phyloP scores from a whole-genome alignment of 2,113 vertebrate genomes.

The Hemibagrus wyckioides region DNA sequence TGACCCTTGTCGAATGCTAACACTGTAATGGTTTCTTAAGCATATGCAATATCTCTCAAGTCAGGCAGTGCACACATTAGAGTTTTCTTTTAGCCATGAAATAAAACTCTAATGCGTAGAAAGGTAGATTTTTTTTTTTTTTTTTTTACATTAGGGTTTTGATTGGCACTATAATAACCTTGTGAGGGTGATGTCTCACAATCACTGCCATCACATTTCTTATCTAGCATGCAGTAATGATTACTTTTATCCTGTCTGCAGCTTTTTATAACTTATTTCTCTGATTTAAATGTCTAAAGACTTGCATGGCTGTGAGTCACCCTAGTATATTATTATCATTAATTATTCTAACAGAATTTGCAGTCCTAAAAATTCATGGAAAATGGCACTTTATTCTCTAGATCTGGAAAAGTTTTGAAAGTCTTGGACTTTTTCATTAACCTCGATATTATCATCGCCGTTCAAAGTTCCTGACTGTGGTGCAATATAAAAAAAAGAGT shows the following conservation, averaged over 20 bases:
- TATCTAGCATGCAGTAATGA: neutral
- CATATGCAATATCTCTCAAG: constrained; percentile 46
- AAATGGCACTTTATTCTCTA: neutral
- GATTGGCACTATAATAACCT: constrained; percentile 37
- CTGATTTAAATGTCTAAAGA: neutral
- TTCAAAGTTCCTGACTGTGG: neutral
- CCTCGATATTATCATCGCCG: neutral
- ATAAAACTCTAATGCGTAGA: constrained; percentile 5
- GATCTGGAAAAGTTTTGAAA: neutral
- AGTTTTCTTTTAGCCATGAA: neutral
- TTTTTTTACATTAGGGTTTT: constrained; percentile 27
- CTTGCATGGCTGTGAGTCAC: neutral
- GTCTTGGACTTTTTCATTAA: neutral
- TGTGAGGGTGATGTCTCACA: neutral
- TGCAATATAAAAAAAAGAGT: neutral
- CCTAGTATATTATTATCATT: neutral
- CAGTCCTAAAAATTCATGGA: neutral
- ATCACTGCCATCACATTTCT: neutral
- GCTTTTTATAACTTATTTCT: neutral
- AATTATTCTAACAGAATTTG: neutral
- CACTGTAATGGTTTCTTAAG: constrained; percentile 57
- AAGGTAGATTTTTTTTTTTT: neutral
- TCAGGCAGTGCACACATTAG: constrained; percentile 17
- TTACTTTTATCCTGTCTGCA: neutral
- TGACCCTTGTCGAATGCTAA: constrained; percentile 57